Evolutionary conservation across 2,797 vertebrate species (phyloP), one percentile per base, ranked within the genome.

Genomic region (Parotocinclus haroldoi): DNA sequence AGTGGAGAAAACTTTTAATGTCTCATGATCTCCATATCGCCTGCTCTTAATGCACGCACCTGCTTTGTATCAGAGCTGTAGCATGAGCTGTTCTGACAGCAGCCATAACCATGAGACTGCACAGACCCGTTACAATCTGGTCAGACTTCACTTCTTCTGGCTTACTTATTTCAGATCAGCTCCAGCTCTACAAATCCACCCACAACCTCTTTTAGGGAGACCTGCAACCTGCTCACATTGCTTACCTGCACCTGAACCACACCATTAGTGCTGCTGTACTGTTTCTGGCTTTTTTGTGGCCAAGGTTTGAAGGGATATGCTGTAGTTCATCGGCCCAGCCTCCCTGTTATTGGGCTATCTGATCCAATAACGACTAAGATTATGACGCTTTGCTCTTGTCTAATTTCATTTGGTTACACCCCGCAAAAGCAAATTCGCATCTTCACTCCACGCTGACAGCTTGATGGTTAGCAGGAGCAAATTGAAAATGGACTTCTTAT

Each of bases 331-430:
- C 74, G 49, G 60, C 45, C 64, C 69, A 68, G 69, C 51, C 45
- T 51, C 61, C 58, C 73, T 68, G 73, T 72, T 61, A 68, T 58
- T 62, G 49, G 56, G 56, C 66, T 64, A 49, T 58, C 70, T 71
- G 78, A 73, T 77, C 71, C 62, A 66, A 72, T 75, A 77, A 72
- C 66, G 56, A 59, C 61, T 8, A 13, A 64, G 67, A 79, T 77
- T 77, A 75, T 14, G 66, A 68, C 64, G 66, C 60, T 75, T 66
- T 61, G 52, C 64, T 66, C 44, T n/a, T 39, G 65, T 45, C 46
- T 78, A 57, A 68, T 68, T 75, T 73, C 36, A 75, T 73, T 78
- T 60, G 27, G 16, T 56, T 58, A 59, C 51, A 57, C 49, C 60
- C 59, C 16, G 46, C 52, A 45, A 66, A 62, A 56, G 67, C 59